Conservation (phyloP, 2,888 invertebrate species). For the Ectropis crepuscularia region DNA sequence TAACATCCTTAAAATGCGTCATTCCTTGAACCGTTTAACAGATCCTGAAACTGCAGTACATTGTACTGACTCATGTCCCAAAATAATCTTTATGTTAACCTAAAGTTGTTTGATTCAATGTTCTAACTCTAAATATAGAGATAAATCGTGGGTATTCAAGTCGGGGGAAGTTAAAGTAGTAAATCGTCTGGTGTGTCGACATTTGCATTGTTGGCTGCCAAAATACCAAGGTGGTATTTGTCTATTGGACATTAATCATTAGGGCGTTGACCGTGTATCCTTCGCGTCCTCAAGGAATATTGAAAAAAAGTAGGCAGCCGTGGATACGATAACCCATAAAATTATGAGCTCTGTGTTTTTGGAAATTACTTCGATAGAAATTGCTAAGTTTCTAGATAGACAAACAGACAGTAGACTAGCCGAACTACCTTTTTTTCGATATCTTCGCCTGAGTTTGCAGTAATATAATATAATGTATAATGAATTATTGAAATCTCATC, state of each 20-base stretch:
- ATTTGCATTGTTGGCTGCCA: slow-evolving; percentile 37
- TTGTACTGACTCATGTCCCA: slow-evolving; percentile 18
- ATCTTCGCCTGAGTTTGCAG: slow-evolving; percentile 14
- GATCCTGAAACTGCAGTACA: slow-evolving; percentile 19
- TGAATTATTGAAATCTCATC: slow-evolving; percentile 37
- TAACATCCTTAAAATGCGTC: slow-evolving; percentile 15
- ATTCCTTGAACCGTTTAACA: slow-evolving; percentile 21
- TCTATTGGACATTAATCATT: slow-evolving; percentile 15
- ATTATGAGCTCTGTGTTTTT: too few species aligned
- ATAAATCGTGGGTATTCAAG: slow-evolving; percentile 9
- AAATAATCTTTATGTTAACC: slow-evolving; percentile 11
- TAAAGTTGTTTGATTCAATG: slow-evolving; percentile 1
- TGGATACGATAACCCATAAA: too few species aligned
- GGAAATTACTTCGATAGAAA: too few species aligned
- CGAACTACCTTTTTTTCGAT: too few species aligned
- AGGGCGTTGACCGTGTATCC: slow-evolving; percentile 18
- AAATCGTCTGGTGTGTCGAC: slow-evolving; percentile 33
- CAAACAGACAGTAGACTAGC: too few species aligned
- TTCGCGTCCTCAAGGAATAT: slow-evolving; percentile 1
- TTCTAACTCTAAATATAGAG: slow-evolving; percentile 16
- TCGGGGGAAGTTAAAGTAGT: slow-evolving; percentile 21
- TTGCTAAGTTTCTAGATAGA: too few species aligned
- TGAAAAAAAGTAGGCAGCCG: background rate
- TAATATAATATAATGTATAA: too few species aligned
- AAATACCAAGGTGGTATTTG: slow-evolving; percentile 41